Evolutionary conservation across 2,113 vertebrate species (phyloP).

Genomic region (Trogon surrucura): DNA sequence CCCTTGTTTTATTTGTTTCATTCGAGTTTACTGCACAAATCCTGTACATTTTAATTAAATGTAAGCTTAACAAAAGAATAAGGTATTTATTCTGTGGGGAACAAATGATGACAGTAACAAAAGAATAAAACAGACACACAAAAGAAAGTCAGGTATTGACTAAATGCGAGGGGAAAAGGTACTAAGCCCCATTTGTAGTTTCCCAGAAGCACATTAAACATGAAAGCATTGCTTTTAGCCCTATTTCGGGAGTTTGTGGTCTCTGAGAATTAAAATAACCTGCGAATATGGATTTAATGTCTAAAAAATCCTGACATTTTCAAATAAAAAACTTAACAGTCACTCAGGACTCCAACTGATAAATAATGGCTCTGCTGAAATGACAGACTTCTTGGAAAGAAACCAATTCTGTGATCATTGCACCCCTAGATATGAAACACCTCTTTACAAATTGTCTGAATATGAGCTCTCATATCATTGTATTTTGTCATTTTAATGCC

Average conservation of each 20-base stretch:
- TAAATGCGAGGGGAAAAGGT: conserved; percentile 30
- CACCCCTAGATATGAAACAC: conserved; percentile 77
- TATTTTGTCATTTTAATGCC: conserved; percentile 71
- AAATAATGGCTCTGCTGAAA: conserved; percentile 73
- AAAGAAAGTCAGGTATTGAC: conserved; percentile 65
- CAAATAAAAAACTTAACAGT: conserved; percentile 62
- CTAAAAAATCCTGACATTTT: conserved; percentile 70
- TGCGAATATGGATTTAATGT: conserved; percentile 65
- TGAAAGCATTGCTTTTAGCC: conserved; percentile 64
- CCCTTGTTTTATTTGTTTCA: conserved; percentile 88
- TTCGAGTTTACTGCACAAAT: conserved; percentile 84
- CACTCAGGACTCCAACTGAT: conserved; percentile 63
- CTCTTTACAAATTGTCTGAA: conserved; percentile 69
- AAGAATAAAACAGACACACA: conserved; percentile 56
- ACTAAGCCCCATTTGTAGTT: conserved; percentile 31
- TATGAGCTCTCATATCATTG: conserved; percentile 63
- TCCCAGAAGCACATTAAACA: conserved; percentile 52
- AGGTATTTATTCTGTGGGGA: conserved; percentile 80
- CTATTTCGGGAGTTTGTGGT: conserved; percentile 57
- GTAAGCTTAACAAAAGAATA: conserved; percentile 87
- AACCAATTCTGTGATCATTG: conserved; percentile 75
- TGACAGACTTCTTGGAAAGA: conserved; percentile 72
- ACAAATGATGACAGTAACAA: conserved; percentile 69
- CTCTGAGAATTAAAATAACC: conserved; percentile 69
- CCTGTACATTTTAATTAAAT: conserved; percentile 90